Evolutionary conservation across 2,113 vertebrate species (phyloP).

Genomic region (Odocoileus hemionus): DNA sequence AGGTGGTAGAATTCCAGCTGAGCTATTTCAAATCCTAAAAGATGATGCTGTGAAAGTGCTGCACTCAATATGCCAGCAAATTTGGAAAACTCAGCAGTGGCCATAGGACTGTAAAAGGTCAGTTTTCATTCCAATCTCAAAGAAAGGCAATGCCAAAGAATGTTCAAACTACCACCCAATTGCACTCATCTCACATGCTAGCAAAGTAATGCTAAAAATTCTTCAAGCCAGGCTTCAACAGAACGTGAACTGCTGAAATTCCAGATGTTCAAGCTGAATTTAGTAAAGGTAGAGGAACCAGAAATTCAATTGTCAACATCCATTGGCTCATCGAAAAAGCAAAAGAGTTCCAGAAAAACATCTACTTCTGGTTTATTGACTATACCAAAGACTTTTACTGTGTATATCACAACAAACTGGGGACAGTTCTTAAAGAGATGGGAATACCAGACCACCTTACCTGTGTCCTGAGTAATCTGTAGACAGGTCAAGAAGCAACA

Average conservation of each 20-base stretch:
- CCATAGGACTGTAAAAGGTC: not conserved
- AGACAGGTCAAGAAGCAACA: not conserved
- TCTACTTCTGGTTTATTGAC: not conserved
- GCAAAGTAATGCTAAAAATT: not conserved
- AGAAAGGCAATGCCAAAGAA: not conserved
- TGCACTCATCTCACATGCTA: not conserved
- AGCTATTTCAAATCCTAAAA: not conserved
- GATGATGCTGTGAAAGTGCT: not conserved
- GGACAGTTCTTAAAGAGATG: not conserved
- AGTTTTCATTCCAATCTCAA: not conserved
- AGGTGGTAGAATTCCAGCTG: not conserved
- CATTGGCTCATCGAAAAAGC: rapidly evolving
- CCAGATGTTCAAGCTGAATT: not conserved
- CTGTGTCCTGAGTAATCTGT: not conserved
- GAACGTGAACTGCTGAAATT: not conserved
- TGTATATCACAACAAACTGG: not conserved
- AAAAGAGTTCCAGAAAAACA: not conserved
- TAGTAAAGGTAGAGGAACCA: not conserved
- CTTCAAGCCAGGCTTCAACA: not conserved
- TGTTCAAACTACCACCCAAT: not conserved
- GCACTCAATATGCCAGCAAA: not conserved
- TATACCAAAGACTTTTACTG: not conserved
- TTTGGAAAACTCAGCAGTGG: not conserved
- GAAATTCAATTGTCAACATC: not conserved
- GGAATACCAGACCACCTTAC: not conserved